Evolutionary conservation across 2,113 vertebrate species (phyloP).

Genomic region (Penelope pileata): DNA sequence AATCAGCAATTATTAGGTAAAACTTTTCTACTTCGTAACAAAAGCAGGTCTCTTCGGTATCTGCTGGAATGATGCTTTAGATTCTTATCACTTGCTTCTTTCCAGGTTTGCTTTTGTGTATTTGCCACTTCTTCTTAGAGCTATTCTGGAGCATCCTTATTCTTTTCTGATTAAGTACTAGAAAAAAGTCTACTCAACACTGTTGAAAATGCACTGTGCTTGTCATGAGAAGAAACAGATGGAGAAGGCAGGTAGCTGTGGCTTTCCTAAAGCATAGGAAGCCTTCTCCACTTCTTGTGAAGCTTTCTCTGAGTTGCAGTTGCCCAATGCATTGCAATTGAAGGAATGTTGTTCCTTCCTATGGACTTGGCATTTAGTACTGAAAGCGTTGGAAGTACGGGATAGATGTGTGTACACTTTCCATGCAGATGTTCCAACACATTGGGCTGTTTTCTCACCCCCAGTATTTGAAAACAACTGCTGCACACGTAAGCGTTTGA

Average conservation of each 20-base stretch:
- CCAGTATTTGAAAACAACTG: background rate
- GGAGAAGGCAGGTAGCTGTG: background rate
- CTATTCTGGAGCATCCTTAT: background rate
- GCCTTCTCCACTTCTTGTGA: background rate
- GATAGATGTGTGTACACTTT: background rate
- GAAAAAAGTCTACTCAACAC: background rate
- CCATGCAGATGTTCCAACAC: background rate
- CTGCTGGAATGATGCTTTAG: background rate
- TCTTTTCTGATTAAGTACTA: background rate
- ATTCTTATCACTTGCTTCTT: background rate
- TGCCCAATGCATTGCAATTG: background rate
- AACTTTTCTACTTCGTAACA: background rate
- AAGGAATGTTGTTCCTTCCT: background rate
- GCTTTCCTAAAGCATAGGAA: background rate
- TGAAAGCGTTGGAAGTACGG: background rate
- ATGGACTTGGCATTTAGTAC: background rate
- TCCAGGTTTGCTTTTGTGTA: background rate
- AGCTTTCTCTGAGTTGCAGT: background rate
- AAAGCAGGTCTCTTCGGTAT: background rate
- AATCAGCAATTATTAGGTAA: background rate
- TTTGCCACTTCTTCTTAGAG: background rate
- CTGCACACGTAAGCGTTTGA: constrained; percentile 38
- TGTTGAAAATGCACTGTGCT: background rate
- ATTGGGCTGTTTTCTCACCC: background rate
- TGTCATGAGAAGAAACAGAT: background rate